These are phyloP conservation scores for Phaetusa simplex DNA, from an alignment of 2,113 vertebrate species.

Conservation along the genomic window DNA sequence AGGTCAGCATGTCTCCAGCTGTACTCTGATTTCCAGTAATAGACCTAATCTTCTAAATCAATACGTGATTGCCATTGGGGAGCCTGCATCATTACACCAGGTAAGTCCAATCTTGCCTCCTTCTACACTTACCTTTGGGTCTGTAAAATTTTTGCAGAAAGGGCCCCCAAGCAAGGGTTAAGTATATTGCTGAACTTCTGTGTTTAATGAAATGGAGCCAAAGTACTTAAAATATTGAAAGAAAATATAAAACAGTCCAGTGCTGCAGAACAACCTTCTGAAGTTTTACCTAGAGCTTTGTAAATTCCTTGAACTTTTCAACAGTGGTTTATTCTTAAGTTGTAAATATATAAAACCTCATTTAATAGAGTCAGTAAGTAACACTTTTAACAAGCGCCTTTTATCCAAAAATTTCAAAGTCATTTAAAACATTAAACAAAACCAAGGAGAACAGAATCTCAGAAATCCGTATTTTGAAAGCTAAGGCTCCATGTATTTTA, in stretches of 20 bases:
- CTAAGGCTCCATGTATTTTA: background rate
- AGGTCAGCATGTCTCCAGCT: slow-evolving; percentile 8
- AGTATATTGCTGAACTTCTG: background rate
- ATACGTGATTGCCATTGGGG: background rate
- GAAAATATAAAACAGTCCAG: background rate
- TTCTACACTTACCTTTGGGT: background rate
- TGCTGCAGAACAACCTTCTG: background rate
- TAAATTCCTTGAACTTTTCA: background rate
- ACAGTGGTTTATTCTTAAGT: background rate
- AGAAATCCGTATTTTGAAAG: background rate
- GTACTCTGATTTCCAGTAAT: slow-evolving; percentile 20
- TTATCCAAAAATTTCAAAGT: background rate
- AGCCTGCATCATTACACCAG: background rate
- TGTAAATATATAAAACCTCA: background rate
- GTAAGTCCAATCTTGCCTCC: background rate
- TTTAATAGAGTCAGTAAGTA: background rate
- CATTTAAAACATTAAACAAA: background rate
- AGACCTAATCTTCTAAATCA: slow-evolving; percentile 22
- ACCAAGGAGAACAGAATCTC: background rate
- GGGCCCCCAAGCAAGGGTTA: background rate
- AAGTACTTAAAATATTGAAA: background rate
- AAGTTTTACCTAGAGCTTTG: background rate
- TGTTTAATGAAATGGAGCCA: background rate
- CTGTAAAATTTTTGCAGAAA: background rate
- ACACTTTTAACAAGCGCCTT: background rate